Evolutionary conservation across 2,888 invertebrate genomes (phyloP).

Genomic region (Nineta flava): DNA sequence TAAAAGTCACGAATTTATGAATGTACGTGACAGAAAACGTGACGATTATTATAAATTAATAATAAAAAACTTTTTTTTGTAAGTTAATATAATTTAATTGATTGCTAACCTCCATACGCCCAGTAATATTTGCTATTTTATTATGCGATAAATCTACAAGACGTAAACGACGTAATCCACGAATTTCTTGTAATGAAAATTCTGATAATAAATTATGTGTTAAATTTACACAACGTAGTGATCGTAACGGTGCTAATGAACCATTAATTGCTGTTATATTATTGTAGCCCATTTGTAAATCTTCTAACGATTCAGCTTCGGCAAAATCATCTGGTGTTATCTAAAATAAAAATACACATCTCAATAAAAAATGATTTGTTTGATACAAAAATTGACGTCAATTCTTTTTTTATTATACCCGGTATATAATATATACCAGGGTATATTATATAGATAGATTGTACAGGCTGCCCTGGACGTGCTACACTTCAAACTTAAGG

Average conservation of each 20-base stretch:
- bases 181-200: slow-evolving; percentile 66
- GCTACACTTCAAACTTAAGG: too few species aligned
- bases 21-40: neutral
- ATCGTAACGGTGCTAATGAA: slow-evolving; percentile 50
- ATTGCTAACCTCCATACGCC: slow-evolving; percentile 42
- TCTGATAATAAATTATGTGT: slow-evolving; percentile 59
- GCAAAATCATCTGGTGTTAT: slow-evolving; percentile 59
- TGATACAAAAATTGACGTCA: neutral
- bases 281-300: slow-evolving; percentile 57
- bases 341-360: slow-evolving; percentile 25
- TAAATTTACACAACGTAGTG: slow-evolving; percentile 52
- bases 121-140: slow-evolving; percentile 47
- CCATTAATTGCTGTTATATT: slow-evolving; percentile 53
- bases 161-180: slow-evolving; percentile 52
- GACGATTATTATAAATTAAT: neutral
- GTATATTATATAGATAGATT: too few species aligned
- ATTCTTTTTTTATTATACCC: too few species aligned
- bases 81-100: neutral
- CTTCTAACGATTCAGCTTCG: slow-evolving; percentile 50
- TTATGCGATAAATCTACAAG: slow-evolving; percentile 64
- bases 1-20: neutral
- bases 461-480: too few species aligned
- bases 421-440: too few species aligned
- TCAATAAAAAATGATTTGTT: neutral
- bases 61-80: neutral